Conservation (phyloP, 2,888 invertebrate species). For the Chirona hameri region DNA sequence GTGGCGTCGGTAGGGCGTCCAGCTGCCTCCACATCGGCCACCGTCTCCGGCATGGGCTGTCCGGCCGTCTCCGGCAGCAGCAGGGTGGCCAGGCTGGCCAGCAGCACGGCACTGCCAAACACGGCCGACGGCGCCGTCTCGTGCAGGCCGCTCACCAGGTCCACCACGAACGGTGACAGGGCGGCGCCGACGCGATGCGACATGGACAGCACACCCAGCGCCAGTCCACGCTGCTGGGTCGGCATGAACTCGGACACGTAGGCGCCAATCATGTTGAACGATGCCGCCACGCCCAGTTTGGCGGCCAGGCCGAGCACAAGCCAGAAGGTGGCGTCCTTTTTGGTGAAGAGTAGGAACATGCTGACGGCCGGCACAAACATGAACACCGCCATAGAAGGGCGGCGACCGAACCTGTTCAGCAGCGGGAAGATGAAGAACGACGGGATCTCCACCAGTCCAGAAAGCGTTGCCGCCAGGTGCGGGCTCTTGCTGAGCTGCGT, state of each 20-base stretch:
- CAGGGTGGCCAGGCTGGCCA: not conserved
- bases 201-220: not conserved
- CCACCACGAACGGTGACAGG: constrained; percentile 49
- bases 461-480: constrained; percentile 53
- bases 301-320: constrained; percentile 41
- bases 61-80: constrained; percentile 8
- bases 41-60: not conserved
- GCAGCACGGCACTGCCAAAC: not conserved
- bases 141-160: constrained; percentile 35
- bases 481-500: constrained; percentile 50
- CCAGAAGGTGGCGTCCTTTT: constrained; percentile 39
- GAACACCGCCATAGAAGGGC: constrained; percentile 48
- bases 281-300: constrained; percentile 43
- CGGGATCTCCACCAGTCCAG: constrained; percentile 50
- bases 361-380: constrained; percentile 48
- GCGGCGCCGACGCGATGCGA: constrained; percentile 51
- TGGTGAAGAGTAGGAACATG: constrained; percentile 48
- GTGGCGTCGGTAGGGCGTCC: too few species aligned
- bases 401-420: constrained; percentile 49
- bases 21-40: not conserved
- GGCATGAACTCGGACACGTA: constrained; percentile 44
- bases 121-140: not conserved
- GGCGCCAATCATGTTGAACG: constrained; percentile 51
- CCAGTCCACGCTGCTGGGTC: constrained; percentile 50
- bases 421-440: constrained; percentile 47